phyloP scores from a whole-genome alignment of 2,113 vertebrate species.

The Macrotus californicus region DNA sequence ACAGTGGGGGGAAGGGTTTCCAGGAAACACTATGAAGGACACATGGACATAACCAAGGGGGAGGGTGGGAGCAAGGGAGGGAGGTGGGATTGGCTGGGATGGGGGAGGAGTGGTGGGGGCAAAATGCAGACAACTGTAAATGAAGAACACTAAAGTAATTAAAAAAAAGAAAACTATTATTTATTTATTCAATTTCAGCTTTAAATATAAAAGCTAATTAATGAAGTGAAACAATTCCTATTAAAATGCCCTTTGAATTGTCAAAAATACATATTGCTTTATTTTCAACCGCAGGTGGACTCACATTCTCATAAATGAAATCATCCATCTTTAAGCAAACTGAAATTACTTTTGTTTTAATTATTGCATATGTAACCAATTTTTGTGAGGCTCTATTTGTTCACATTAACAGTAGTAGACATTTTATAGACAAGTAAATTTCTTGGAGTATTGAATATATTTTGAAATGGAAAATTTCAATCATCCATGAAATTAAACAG shows the following conservation, averaged over 20 bases:
- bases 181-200: neutral
- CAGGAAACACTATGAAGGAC: no score
- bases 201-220: slow-evolving; percentile 30
- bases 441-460: slow-evolving; percentile 66
- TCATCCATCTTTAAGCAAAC: slow-evolving; percentile 41
- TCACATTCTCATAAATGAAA: slow-evolving; percentile 24
- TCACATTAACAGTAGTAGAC: slow-evolving; percentile 68
- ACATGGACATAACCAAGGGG: no score
- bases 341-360: slow-evolving; percentile 64
- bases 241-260: neutral
- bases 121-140: no score
- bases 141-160: no score
- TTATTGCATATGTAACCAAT: slow-evolving; percentile 65
- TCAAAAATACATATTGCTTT: slow-evolving; percentile 13
- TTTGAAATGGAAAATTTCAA: slow-evolving; percentile 71
- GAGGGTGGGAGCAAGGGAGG: no score
- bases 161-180: neutral
- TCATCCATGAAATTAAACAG: slow-evolving; percentile 78
- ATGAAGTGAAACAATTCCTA: slow-evolving; percentile 24
- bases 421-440: slow-evolving; percentile 78
- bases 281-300: neutral
- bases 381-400: slow-evolving; percentile 64
- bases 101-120: no score
- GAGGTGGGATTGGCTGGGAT: no score
- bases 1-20: no score